Conservation (phyloP, 2,113 vertebrate species). For the Quiscalus mexicanus region DNA sequence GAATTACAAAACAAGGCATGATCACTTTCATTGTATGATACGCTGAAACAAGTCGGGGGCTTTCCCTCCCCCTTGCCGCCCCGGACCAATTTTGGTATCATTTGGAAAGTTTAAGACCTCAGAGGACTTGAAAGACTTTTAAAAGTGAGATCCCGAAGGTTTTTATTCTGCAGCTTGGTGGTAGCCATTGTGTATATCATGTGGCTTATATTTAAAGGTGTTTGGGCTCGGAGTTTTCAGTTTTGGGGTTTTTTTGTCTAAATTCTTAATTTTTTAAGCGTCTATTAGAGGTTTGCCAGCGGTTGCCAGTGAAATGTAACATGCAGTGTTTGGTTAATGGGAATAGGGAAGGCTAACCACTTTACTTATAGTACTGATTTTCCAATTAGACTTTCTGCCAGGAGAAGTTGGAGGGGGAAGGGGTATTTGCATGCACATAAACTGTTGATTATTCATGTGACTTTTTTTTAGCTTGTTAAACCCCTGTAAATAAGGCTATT, state of each 20-base stretch:
- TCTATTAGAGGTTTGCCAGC: conserved; percentile 68
- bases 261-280: conserved; percentile 69
- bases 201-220: conserved; percentile 76
- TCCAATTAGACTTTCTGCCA: conserved; percentile 78
- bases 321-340: conserved; percentile 64
- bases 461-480: conserved; percentile 68
- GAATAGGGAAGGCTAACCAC: conserved; percentile 56
- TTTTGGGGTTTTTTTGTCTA: conserved; percentile 53
- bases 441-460: conserved; percentile 70
- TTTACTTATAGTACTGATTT: conserved; percentile 75
- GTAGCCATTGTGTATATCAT: conserved; percentile 70
- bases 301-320: conserved; percentile 63
- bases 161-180: conserved; percentile 71
- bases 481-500: conserved; percentile 64
- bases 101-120: conserved; percentile 77
- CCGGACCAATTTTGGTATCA: conserved; percentile 70
- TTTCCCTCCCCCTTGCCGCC: conserved; percentile 54
- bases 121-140: conserved; percentile 76
- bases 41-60: conserved; percentile 67
- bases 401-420: conserved; percentile 70
- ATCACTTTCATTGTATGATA: conserved; percentile 74
- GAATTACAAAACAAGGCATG: conserved; percentile 79
- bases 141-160: conserved; percentile 75
- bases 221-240: conserved; percentile 58
- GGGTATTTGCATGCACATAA: conserved; percentile 71